Percentiles rank a stretch among this genome's conserved stretches.
Evolutionary conservation across 1,140 invertebrate species (phyloP).

Genomic region (Megalopta genalis): DNA sequence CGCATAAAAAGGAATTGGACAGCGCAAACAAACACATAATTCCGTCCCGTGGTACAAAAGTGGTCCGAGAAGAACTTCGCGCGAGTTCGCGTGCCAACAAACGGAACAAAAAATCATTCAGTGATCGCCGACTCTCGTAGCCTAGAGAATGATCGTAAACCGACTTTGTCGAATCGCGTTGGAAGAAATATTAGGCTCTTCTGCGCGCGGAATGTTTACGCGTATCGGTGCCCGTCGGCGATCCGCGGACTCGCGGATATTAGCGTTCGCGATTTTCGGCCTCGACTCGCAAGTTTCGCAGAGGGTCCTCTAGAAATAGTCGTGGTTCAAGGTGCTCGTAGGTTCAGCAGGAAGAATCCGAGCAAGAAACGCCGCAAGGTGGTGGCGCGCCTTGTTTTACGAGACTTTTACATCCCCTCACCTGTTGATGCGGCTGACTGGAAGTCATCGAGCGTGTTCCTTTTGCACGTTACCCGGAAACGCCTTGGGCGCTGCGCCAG

Average conservation of each 20-base stretch:
- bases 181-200: not conserved
- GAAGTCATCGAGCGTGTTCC: slow-evolving; percentile 32
- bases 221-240: not conserved
- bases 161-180: not conserved
- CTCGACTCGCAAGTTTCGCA: not conserved
- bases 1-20: too few relatives aligned
- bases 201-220: slow-evolving; percentile 1
- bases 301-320: slow-evolving; percentile 11
- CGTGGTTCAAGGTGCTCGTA: slow-evolving; percentile 28
- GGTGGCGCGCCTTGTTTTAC: slow-evolving; percentile 24
- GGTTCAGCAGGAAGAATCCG: not conserved
- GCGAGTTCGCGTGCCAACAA: not conserved
- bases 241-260: not conserved
- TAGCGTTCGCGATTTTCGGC: not conserved
- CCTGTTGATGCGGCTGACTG: slow-evolving; percentile 34
- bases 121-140: not conserved
- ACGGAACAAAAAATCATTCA: not conserved
- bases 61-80: too few relatives aligned
- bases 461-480: slow-evolving; percentile 45
- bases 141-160: not conserved
- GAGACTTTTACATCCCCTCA: slow-evolving; percentile 33
- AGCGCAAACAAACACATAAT: too few relatives aligned
- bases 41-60: too few relatives aligned
- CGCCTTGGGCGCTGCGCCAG: slow-evolving; percentile 38
- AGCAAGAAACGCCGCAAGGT: not conserved